phyloP scores from a whole-genome alignment of 2,113 vertebrate genomes.

The Erythrolamprus reginae region DNA sequence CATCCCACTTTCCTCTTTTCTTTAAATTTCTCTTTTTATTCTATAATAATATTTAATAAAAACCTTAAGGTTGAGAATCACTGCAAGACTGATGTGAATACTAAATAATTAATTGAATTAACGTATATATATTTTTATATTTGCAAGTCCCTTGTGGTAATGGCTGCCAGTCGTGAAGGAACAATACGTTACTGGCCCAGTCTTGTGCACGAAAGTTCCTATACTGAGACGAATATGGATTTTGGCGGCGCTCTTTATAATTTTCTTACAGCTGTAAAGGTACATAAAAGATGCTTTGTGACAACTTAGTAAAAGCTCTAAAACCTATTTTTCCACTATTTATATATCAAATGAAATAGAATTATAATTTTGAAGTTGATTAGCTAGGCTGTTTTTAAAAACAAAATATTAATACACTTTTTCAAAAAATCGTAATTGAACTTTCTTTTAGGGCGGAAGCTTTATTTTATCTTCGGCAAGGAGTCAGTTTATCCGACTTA shows the following conservation, averaged over 20 bases:
- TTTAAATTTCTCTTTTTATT: not conserved
- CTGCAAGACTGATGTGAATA: not conserved
- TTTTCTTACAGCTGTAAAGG: constrained; percentile 84
- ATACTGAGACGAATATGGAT: constrained; percentile 73
- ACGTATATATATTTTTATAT: not conserved
- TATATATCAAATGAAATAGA: not conserved
- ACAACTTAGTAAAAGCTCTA: not conserved
- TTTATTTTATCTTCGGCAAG: constrained; percentile 83
- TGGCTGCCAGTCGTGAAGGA: constrained; percentile 83
- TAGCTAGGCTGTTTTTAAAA: not conserved
- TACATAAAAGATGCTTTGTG: constrained; percentile 37
- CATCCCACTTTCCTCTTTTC: not conserved
- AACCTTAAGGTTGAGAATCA: no score
- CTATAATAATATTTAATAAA: not conserved
- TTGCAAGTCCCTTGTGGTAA: constrained; percentile 74
- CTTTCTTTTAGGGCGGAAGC: constrained; percentile 76
- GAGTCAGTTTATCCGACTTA: constrained; percentile 76
- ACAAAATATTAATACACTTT: not conserved
- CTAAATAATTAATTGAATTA: not conserved
- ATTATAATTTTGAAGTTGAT: not conserved
- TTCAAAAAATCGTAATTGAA: not conserved
- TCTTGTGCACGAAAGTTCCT: constrained; percentile 81
- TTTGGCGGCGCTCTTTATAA: constrained; percentile 76
- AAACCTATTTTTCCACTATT: not conserved
- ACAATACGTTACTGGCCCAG: constrained; percentile 85